phyloP scores from a whole-genome alignment of 2,888 invertebrate genomes.

The Helleia helle region DNA sequence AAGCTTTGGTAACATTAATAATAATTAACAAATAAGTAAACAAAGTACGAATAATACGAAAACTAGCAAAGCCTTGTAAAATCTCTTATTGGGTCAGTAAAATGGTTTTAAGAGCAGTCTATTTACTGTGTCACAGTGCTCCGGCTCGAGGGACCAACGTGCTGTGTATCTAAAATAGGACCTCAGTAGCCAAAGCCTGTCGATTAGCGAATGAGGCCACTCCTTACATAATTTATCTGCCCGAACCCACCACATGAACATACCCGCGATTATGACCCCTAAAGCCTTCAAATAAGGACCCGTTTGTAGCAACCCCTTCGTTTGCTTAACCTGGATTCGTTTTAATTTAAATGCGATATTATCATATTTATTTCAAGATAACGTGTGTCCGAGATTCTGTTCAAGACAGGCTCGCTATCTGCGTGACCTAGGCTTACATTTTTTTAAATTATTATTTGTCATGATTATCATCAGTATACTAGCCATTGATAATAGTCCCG shows the following conservation, averaged over 20 bases:
- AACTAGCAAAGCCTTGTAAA: not conserved
- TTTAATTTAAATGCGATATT: conserved; percentile 8
- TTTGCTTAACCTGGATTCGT: conserved; percentile 4
- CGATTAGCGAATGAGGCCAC: conserved; percentile 11
- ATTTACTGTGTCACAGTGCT: conserved; percentile 3
- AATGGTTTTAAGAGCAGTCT: not conserved
- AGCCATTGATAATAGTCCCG: too few species aligned
- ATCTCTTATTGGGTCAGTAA: conserved; percentile 4
- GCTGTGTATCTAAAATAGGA: not conserved
- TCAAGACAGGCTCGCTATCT: too few species aligned
- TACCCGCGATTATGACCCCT: not conserved
- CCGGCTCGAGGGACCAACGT: not conserved
- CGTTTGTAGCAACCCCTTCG: not conserved
- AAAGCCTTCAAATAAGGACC: not conserved
- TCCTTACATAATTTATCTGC: conserved; percentile 4
- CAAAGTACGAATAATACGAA: too few species aligned
- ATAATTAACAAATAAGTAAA: too few species aligned
- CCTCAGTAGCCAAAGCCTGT: conserved; percentile 6
- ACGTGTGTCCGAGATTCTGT: not conserved
- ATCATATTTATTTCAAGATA: conserved; percentile 8
- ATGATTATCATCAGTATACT: too few species aligned
- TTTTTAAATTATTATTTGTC: too few species aligned
- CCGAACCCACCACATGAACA: not conserved
- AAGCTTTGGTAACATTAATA: too few species aligned
- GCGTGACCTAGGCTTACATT: too few species aligned